Conservation (phyloP, 2,113 vertebrate species). For the Notothenia rossii region DNA sequence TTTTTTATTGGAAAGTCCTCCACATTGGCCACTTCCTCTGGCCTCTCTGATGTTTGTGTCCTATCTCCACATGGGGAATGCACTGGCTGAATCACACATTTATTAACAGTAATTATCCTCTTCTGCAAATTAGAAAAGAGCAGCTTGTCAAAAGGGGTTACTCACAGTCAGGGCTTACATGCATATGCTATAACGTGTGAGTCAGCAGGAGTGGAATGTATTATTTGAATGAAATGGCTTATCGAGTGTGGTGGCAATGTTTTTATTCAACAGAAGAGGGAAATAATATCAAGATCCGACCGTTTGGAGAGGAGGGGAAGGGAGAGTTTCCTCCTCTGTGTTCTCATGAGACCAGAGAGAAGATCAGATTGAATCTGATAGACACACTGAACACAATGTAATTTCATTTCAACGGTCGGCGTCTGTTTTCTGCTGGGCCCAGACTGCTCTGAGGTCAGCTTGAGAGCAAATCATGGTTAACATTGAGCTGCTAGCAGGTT, state of each 20-base stretch:
- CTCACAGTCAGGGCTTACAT: background rate
- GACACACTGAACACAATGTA: slow-evolving; percentile 37
- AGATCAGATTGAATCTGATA: slow-evolving; percentile 48
- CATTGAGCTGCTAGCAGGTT: background rate
- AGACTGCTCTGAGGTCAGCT: slow-evolving; percentile 35
- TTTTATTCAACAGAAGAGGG: background rate
- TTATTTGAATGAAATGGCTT: slow-evolving; percentile 12
- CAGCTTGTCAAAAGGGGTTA: background rate
- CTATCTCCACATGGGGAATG: background rate
- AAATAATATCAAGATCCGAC: slow-evolving; percentile 1
- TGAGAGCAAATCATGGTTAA: slow-evolving; percentile 14
- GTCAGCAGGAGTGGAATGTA: background rate
- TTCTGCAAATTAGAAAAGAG: background rate
- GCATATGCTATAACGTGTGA: background rate
- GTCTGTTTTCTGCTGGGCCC: slow-evolving; percentile 29
- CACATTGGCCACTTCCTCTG: background rate
- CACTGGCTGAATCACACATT: background rate
- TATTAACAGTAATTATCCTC: slow-evolving; percentile 10
- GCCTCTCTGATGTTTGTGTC: background rate
- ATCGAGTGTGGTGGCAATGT: background rate
- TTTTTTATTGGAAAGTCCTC: background rate
- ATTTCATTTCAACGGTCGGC: slow-evolving; percentile 40
- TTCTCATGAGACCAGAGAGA: slow-evolving; percentile 26
- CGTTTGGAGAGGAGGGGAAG: slow-evolving; percentile 8
- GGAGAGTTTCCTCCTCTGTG: background rate